phyloP scores from a whole-genome alignment of 2,888 invertebrate species.

The Sepiola atlantica region DNA sequence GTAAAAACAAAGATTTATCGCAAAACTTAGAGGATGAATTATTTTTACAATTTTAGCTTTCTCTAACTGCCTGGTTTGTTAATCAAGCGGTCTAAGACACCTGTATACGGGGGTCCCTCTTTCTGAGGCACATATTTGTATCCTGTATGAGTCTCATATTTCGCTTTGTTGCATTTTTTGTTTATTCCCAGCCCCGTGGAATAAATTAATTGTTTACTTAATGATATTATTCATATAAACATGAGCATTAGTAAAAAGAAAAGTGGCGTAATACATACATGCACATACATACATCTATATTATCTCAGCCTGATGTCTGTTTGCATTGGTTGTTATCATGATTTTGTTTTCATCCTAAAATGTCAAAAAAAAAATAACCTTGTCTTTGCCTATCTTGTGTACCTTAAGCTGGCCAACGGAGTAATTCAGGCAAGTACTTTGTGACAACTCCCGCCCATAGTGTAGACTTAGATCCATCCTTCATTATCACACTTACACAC shows the following conservation, averaged over 20 bases:
- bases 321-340: not conserved
- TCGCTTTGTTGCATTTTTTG: not conserved
- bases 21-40: too few relatives aligned
- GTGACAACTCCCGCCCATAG: not conserved
- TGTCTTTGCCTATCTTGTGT: conserved; percentile 19
- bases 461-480: not conserved
- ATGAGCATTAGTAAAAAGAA: too few relatives aligned
- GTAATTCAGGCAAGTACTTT: conserved; percentile 44
- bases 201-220: too few relatives aligned
- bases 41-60: too few relatives aligned
- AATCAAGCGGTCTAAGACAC: too few relatives aligned
- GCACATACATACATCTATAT: not conserved
- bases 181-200: too few relatives aligned
- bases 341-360: not conserved
- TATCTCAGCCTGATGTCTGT: not conserved
- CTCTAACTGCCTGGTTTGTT: too few relatives aligned
- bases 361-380: not conserved
- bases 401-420: conserved; percentile 44
- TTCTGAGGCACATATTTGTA: too few relatives aligned
- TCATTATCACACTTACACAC: not conserved
- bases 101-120: too few relatives aligned
- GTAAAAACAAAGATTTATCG: too few relatives aligned
- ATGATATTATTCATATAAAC: too few relatives aligned
- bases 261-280: not conserved
- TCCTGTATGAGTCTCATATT: too few relatives aligned